A percentile compares a stretch with the other conserved stretches of the same genome.
Evolutionary conservation across 2,113 vertebrate genomes (phyloP).

Genomic region (Solenodon paradoxus): DNA sequence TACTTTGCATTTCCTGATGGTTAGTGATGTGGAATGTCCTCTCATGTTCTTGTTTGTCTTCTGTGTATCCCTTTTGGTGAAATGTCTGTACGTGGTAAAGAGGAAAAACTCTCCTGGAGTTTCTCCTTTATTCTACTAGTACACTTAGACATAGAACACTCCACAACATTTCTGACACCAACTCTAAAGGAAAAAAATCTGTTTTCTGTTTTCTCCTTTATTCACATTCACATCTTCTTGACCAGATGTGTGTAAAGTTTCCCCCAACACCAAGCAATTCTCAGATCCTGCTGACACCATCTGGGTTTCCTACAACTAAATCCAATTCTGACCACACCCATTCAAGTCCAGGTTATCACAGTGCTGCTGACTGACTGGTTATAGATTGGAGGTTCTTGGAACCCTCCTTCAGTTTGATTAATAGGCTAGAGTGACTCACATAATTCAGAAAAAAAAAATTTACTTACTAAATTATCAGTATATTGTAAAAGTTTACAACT

Average conservation of each 20-base stretch:
- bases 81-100: not conserved
- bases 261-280: not conserved
- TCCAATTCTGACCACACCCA: not conserved
- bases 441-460: not conserved
- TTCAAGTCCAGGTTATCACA: not conserved
- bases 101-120: not conserved
- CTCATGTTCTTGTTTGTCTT: not conserved
- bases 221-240: not conserved
- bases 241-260: not conserved
- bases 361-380: not conserved
- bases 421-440: not conserved
- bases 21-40: not conserved
- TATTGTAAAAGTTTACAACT: not conserved
- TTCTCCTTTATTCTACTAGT: not conserved
- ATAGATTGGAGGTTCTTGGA: not conserved
- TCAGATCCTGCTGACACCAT: not conserved
- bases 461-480: not conserved
- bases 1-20: not conserved
- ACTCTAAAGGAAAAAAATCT: not conserved
- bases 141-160: not conserved
- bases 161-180: not conserved
- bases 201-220: not conserved
- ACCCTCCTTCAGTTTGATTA: not conserved
- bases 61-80: not conserved
- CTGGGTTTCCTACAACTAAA: not conserved